These are phyloP conservation scores for Steinernema feltiae DNA, from an alignment of 1,140 invertebrate genomes.

Conservation along the genomic window DNA sequence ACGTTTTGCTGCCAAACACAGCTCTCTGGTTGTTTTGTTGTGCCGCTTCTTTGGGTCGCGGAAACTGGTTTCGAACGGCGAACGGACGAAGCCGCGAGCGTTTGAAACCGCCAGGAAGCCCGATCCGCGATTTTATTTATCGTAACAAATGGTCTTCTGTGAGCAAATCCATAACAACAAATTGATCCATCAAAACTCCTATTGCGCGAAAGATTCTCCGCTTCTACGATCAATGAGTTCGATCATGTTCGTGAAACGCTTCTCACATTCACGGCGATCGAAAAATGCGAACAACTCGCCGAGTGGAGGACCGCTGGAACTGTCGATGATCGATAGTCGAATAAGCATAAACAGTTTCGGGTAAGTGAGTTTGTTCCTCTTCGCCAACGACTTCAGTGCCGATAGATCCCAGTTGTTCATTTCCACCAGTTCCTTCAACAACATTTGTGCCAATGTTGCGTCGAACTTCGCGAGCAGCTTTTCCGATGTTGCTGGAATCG, in stretches of 20 bases:
- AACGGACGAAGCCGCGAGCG: too few species aligned
- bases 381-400: slow-evolving; percentile 11
- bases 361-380: slow-evolving; percentile 21
- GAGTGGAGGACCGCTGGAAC: slow-evolving; percentile 39
- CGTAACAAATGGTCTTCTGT: too few species aligned
- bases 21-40: neutral
- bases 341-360: slow-evolving; percentile 32
- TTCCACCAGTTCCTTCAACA: neutral
- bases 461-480: slow-evolving; percentile 12
- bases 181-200: too few species aligned
- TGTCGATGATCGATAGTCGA: slow-evolving; percentile 43
- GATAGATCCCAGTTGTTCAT: neutral
- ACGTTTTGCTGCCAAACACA: too few species aligned
- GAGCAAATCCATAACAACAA: neutral
- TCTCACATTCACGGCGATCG: slow-evolving; percentile 25
- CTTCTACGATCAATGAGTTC: neutral
- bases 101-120: neutral
- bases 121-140: neutral
- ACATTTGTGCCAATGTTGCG: neutral
- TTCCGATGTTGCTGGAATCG: slow-evolving; percentile 16
- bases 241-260: slow-evolving; percentile 15
- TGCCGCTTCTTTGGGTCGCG: neutral
- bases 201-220: neutral
- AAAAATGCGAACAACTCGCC: slow-evolving; percentile 42
- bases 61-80: neutral